These are phyloP conservation scores for Drosophila cognata DNA, from an alignment of 2,888 invertebrate species.

Conservation along the genomic window DNA sequence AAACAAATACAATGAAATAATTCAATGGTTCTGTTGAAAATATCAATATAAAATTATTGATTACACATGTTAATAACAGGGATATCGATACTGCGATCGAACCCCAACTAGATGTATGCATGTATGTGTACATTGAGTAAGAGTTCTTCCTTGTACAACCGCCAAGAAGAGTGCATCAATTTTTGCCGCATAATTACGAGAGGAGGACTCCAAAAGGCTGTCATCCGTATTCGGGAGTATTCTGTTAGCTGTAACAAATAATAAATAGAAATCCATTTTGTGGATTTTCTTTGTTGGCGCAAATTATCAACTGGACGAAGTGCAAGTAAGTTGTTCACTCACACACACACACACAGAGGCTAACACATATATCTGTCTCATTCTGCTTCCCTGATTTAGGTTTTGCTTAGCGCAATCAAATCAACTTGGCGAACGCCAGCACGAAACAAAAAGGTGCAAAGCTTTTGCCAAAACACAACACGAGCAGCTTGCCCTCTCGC, in stretches of 20 bases:
- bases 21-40: neutral
- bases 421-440: conserved; percentile 17
- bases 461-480: conserved; percentile 39
- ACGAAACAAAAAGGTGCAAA: conserved; percentile 26
- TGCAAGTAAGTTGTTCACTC: neutral
- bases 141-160: too few relatives aligned
- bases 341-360: neutral
- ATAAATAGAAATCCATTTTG: neutral
- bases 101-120: too few relatives aligned
- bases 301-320: neutral
- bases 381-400: neutral
- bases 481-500: conserved; percentile 1
- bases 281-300: too few relatives aligned
- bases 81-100: too few relatives aligned
- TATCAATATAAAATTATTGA: too few relatives aligned
- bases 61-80: too few relatives aligned
- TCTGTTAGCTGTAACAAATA: neutral
- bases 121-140: too few relatives aligned
- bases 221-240: neutral
- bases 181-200: neutral
- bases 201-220: neutral
- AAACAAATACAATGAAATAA: neutral
- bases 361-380: neutral
- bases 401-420: conserved; percentile 27
- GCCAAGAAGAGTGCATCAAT: too few relatives aligned